These are phyloP conservation scores for Crotalus horridus DNA, from an alignment of 2,113 vertebrate genomes.

Conservation along the genomic window DNA sequence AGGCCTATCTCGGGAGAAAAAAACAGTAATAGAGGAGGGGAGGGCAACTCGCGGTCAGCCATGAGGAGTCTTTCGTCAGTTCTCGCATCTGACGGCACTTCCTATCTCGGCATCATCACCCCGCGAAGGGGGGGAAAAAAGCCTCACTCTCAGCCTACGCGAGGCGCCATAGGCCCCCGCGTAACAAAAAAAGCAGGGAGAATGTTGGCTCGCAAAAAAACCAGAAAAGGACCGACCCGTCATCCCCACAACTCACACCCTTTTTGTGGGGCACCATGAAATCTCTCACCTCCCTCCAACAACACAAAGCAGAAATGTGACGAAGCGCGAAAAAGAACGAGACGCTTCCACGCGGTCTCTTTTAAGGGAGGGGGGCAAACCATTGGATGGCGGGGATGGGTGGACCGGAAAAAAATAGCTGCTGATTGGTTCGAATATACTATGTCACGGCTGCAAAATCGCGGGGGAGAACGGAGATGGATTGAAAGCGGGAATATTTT, in stretches of 20 bases:
- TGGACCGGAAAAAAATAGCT: neutral
- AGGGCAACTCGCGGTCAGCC: neutral
- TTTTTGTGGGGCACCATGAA: neutral
- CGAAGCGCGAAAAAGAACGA: neutral
- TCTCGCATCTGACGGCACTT: slow-evolving; percentile 27
- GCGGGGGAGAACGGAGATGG: neutral
- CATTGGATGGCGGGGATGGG: neutral
- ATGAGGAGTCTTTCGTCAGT: neutral
- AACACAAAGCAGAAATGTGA: too few relatives aligned
- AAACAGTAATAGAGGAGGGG: neutral
- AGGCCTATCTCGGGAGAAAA: too few relatives aligned
- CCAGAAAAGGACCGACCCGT: neutral
- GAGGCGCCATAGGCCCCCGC: neutral
- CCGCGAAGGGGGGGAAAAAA: neutral
- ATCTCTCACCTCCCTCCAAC: neutral
- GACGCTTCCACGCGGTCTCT: fast-evolving
- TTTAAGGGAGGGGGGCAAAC: neutral
- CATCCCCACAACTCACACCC: neutral
- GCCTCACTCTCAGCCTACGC: too few relatives aligned
- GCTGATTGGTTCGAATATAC: neutral
- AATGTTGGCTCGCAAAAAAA: neutral
- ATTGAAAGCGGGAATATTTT: neutral
- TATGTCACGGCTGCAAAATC: too few relatives aligned
- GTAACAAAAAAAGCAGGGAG: neutral
- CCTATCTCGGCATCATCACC: slow-evolving; percentile 9